Evolutionary conservation across 2,888 invertebrate genomes (phyloP).

Genomic region (Eilema depressum): DNA sequence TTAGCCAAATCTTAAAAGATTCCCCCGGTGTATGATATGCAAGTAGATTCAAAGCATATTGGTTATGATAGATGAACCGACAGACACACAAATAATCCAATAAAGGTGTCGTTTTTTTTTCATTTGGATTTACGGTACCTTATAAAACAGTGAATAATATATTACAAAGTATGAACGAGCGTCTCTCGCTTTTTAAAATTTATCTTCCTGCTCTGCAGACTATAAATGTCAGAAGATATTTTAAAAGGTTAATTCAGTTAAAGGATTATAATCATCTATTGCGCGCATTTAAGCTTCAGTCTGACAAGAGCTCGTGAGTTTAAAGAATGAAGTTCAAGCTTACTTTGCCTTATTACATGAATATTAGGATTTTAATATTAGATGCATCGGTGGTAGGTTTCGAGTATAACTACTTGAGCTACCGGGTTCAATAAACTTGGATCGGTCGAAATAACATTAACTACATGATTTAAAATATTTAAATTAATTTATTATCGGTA

Average conservation of each 20-base stretch:
- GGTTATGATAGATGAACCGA: no score
- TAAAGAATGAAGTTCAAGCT: background rate
- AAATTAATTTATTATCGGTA: background rate
- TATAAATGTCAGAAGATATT: slow-evolving; percentile 2
- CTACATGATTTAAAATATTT: no score
- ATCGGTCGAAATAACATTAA: background rate
- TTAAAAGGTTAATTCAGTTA: slow-evolving; percentile 4
- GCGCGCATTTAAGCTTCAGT: background rate
- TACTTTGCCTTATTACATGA: background rate
- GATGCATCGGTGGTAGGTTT: background rate
- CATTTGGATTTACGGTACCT: background rate
- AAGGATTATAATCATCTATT: background rate
- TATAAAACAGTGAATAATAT: background rate
- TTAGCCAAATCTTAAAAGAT: no score
- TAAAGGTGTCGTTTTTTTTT: no score
- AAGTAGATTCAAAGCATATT: no score
- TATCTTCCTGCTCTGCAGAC: background rate
- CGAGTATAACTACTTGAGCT: background rate
- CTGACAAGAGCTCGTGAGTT: background rate
- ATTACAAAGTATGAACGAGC: background rate
- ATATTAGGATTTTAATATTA: no score
- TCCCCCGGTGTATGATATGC: no score
- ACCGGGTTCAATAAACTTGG: background rate
- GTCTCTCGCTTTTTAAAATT: slow-evolving; percentile 6
- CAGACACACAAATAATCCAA: no score